phyloP scores from a whole-genome alignment of 53 echinoderm and acorn worm species.

The Holothuria scabra region DNA sequence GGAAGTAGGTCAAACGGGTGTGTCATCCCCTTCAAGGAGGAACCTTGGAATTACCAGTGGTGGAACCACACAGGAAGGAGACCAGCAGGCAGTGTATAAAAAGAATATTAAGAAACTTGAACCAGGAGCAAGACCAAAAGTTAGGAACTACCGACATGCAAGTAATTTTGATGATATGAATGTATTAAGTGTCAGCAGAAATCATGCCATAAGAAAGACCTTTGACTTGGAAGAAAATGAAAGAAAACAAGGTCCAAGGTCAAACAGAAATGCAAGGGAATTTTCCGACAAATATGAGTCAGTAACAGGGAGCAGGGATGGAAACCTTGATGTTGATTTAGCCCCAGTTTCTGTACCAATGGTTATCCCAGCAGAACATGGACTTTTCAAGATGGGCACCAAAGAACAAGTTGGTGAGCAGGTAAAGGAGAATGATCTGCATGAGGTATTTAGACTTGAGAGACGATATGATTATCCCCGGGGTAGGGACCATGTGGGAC shows the following conservation, averaged over 20 bases:
- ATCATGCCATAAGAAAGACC: not conserved
- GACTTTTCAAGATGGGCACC: slow-evolving; percentile 26
- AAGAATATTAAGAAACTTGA: not conserved
- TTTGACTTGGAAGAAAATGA: not conserved
- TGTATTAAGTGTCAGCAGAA: not conserved
- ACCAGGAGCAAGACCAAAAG: slow-evolving; percentile 24
- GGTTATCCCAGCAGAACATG: not conserved
- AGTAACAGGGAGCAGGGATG: not conserved
- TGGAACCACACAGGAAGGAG: not conserved
- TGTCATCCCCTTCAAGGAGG: not conserved
- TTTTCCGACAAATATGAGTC: not conserved
- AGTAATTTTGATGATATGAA: too few species aligned
- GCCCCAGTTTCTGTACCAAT: slow-evolving; percentile 33
- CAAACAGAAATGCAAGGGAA: too few species aligned
- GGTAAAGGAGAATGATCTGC: slow-evolving; percentile 18
- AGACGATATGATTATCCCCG: slow-evolving; percentile 41
- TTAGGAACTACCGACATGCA: not conserved
- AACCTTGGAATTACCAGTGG: not conserved
- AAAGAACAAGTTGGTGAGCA: not conserved
- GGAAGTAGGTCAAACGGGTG: not conserved
- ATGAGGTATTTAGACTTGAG: slow-evolving; percentile 26
- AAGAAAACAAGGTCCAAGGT: too few species aligned
- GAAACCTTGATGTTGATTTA: not conserved
- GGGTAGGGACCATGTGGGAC: not conserved
- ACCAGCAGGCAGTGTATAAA: not conserved